Evolutionary conservation across 2,113 vertebrate genomes (phyloP).

Genomic region (Paratilapia polleni): DNA sequence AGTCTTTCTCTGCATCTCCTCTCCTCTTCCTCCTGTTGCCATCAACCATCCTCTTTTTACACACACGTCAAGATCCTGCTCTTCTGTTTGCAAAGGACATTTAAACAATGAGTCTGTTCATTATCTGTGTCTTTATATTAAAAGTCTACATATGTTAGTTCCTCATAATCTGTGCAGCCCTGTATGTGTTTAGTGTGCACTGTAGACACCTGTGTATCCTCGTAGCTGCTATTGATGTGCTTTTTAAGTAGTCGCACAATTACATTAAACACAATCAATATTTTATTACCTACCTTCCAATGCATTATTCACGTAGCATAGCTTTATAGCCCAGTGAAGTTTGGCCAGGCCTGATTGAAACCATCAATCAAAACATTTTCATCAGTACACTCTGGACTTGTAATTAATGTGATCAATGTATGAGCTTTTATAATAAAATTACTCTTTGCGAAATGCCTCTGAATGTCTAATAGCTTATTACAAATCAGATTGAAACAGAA

Average conservation of each 20-base stretch:
- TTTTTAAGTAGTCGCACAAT: slow-evolving; percentile 34
- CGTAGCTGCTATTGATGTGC: slow-evolving; percentile 37
- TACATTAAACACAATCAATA: slow-evolving; percentile 8
- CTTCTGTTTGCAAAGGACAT: slow-evolving; percentile 24
- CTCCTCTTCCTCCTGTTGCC: slow-evolving; percentile 59
- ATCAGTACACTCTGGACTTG: slow-evolving; percentile 25
- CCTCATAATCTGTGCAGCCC: background rate
- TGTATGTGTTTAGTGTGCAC: slow-evolving; percentile 20
- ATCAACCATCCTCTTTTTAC: slow-evolving; percentile 38
- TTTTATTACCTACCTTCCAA: slow-evolving; percentile 17
- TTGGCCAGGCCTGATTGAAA: slow-evolving; percentile 44
- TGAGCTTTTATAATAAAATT: slow-evolving; percentile 63
- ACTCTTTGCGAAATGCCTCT: slow-evolving; percentile 18
- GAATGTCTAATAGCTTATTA: slow-evolving; percentile 19
- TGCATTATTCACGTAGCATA: slow-evolving; percentile 24
- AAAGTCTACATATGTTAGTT: slow-evolving; percentile 18
- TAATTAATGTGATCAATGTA: slow-evolving; percentile 54
- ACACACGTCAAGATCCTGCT: slow-evolving; percentile 7
- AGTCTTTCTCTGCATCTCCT: slow-evolving; percentile 65
- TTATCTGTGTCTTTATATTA: background rate
- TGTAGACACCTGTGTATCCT: slow-evolving; percentile 9
- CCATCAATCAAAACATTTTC: slow-evolving; percentile 42
- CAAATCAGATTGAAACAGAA: slow-evolving; percentile 5
- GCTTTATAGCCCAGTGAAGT: slow-evolving; percentile 21
- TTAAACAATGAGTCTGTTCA: slow-evolving; percentile 13